Percentiles rank a stretch among this genome's conserved stretches.
These are phyloP conservation scores for Ashinkailepas kermadecensis DNA, from an alignment of 2,888 invertebrate genomes.

Conservation along the genomic window DNA sequence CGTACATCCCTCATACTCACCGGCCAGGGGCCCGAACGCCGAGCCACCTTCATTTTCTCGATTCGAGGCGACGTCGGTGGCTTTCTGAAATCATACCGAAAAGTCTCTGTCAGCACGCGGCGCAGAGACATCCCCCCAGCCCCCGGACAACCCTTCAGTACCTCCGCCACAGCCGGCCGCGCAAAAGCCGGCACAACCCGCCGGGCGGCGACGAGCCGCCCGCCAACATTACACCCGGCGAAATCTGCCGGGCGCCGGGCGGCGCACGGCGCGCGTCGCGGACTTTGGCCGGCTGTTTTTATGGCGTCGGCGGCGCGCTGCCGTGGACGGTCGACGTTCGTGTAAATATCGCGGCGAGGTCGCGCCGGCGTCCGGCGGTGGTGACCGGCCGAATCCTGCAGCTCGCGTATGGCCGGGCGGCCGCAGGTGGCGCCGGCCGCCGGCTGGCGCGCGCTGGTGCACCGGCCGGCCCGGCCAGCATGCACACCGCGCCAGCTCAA, in stretches of 20 bases:
- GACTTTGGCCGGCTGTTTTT: conserved; percentile 6
- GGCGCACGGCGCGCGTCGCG: background rate
- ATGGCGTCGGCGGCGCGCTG: background rate
- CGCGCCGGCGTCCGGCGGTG: background rate
- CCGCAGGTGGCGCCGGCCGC: background rate
- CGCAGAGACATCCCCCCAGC: too few species aligned
- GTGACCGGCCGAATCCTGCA: background rate
- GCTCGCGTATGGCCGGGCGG: too few species aligned
- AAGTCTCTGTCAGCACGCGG: too few species aligned
- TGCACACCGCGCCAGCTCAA: background rate
- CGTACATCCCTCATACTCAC: background rate
- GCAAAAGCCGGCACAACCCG: too few species aligned
- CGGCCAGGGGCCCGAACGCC: background rate
- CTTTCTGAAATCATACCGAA: background rate
- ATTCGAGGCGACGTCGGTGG: background rate
- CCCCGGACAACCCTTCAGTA: too few species aligned
- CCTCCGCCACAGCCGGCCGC: too few species aligned
- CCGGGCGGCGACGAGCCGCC: background rate
- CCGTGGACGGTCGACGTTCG: background rate
- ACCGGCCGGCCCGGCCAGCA: background rate
- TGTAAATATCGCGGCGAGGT: background rate
- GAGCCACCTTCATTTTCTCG: conserved; percentile 3
- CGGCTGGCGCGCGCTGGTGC: background rate
- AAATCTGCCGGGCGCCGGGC: background rate
- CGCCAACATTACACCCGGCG: background rate